Percentiles rank a stretch among this genome's conserved stretches.
Conservation (phyloP, 2,113 vertebrate species). For the Tragelaphus scriptus region DNA sequence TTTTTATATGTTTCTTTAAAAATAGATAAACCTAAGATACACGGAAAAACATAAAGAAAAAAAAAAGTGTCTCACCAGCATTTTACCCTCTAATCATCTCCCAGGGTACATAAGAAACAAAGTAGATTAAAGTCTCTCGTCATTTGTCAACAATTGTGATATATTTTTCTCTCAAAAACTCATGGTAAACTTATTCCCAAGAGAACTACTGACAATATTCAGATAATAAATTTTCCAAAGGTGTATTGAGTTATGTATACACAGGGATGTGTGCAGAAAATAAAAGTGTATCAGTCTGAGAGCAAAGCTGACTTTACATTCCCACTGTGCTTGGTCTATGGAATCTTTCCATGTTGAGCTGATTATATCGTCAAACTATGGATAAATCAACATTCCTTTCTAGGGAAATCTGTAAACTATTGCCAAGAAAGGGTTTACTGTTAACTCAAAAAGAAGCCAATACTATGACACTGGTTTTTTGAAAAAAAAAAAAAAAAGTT, state of each 20-base stretch:
- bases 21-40: constrained; percentile 8
- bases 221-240: constrained; percentile 31
- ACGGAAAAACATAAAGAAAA: neutral
- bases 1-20: neutral
- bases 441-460: neutral
- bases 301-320: neutral
- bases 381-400: neutral
- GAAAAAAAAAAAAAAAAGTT: neutral
- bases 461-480: neutral
- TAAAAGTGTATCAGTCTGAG: neutral
- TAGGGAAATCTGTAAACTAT: neutral
- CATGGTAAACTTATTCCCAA: constrained; percentile 18
- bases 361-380: neutral
- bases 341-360: neutral
- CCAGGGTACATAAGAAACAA: neutral
- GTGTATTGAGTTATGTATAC: neutral
- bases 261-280: neutral
- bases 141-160: constrained; percentile 25
- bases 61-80: neutral
- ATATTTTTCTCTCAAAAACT: constrained; percentile 46
- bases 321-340: neutral
- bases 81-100: constrained; percentile 27
- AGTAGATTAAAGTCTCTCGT: constrained; percentile 52
- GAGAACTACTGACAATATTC: constrained; percentile 29
- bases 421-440: neutral